phyloP scores from a whole-genome alignment of 2,113 vertebrate species.

The Bubo bubo region DNA sequence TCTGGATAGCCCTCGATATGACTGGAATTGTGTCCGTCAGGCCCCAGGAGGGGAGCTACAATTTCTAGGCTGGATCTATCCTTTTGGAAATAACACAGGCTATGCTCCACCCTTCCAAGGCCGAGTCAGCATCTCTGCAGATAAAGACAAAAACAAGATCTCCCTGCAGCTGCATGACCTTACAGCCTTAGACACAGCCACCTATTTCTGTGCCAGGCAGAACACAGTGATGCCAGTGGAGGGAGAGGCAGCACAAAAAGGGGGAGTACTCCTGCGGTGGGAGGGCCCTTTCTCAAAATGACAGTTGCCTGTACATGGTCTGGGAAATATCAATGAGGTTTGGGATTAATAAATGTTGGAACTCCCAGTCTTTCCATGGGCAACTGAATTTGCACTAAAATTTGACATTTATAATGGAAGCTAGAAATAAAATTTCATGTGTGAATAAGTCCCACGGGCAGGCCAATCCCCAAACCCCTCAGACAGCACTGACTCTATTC shows the following conservation, averaged over 20 bases:
- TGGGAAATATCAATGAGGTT: background rate
- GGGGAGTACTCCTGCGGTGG: background rate
- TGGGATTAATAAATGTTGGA: background rate
- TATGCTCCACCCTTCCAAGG: background rate
- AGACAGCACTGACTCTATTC: background rate
- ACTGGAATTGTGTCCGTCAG: conserved; percentile 7
- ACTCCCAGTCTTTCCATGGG: background rate
- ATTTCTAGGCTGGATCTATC: conserved; percentile 26
- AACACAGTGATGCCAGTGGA: background rate
- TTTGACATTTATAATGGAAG: background rate
- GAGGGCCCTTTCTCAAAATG: background rate
- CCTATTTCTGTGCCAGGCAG: conserved; percentile 19
- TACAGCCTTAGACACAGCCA: background rate
- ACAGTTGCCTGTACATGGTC: background rate
- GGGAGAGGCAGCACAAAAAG: background rate
- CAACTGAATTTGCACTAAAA: background rate
- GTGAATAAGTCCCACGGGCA: background rate
- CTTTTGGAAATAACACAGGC: conserved; percentile 25
- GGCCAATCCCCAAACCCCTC: background rate
- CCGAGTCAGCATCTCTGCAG: background rate
- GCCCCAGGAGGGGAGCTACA: background rate
- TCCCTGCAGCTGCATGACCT: background rate
- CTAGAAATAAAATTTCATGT: background rate
- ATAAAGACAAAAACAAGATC: background rate
- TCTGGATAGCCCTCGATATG: background rate